Base-by-base conservation (phyloP, 2,113 vertebrate genomes). In the Pholis gunnellus region DNA sequence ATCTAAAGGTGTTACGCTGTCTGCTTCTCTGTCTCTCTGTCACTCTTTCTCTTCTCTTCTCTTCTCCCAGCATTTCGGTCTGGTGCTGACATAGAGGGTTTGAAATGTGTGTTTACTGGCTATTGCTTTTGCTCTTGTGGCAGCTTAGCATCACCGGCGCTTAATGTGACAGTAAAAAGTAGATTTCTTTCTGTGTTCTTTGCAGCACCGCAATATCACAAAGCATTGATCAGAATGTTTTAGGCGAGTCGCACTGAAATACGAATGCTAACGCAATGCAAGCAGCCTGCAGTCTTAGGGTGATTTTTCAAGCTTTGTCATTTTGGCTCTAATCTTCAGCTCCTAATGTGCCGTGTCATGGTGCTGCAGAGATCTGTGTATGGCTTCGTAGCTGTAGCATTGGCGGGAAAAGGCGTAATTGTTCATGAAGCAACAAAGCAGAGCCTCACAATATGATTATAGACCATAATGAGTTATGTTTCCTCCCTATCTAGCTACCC, bases 101-200 rank as follows among this genome's bases (percentile, higher is more conserved):
- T 96, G 94, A 95, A 95, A 96, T 85, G 95, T 96, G 93, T 94
- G 95, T 95, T 92, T 84, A 83, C 81, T 89, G 78, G 64, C 68
- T 84, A 40, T 85, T 72, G 84, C 85, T 92, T 90, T 86, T 82
- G 86, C 86, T 89, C 70, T 76, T 79, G 60, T 80, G 69, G 82
- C 83, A 84, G 85, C 89, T 91, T 88, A 87, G 78, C 78, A 82
- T 77, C 38, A n/a, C 65, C 67, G 38, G 18, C n/a, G 71, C 86
- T 89, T 70, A 11, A n/a, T 81, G 66, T 78, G 57, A 50, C 74
- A 59, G 59, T 56, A 54, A 80, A 83, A 36, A 79, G 40, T 36
- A 70, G 27, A 14, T 60, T 31, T 40, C 69, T 87, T 78, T 56
- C 15, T 76, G 29, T 83, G 69, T 78, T 85, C 81, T 87, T 73